Conservation (phyloP, 1,140 invertebrate genomes). For the Vanessa tameamea region DNA sequence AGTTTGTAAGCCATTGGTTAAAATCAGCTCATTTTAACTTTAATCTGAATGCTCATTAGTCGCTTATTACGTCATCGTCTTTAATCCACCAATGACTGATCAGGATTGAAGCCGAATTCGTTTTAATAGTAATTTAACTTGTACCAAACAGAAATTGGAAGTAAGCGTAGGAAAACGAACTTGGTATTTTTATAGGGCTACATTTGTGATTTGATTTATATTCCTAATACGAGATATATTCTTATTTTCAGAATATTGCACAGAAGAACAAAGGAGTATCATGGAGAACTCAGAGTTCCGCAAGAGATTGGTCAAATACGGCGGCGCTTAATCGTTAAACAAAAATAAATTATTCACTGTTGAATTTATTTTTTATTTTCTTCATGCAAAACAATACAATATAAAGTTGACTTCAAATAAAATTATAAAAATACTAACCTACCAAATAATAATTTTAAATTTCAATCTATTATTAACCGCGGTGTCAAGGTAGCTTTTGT, state of each 20-base stretch:
- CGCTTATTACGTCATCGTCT: too few species aligned
- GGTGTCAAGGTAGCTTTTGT: slow-evolving; percentile 21
- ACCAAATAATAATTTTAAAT: not conserved
- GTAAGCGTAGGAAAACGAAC: too few species aligned
- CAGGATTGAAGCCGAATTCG: too few species aligned
- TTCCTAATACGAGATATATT: not conserved
- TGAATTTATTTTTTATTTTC: slow-evolving; percentile 10
- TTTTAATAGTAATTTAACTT: too few species aligned
- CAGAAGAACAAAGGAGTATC: slow-evolving; percentile 50
- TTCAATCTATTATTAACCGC: slow-evolving; percentile 3
- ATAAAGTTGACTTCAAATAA: too few species aligned
- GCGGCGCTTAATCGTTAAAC: slow-evolving; percentile 13
- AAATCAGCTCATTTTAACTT: too few species aligned
- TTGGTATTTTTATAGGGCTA: too few species aligned
- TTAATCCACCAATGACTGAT: too few species aligned
- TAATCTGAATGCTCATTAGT: too few species aligned
- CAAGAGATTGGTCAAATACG: slow-evolving; percentile 47
- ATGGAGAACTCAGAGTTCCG: slow-evolving; percentile 55
- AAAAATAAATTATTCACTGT: slow-evolving; percentile 33
- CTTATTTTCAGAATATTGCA: slow-evolving; percentile 58
- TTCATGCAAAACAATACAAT: not conserved
- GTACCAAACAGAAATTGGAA: too few species aligned
- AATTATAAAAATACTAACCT: not conserved
- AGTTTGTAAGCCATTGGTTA: too few species aligned
- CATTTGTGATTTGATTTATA: too few species aligned